These are phyloP conservation scores for Ophion obscuratus DNA, from an alignment of 2,888 invertebrate genomes.

Conservation along the genomic window DNA sequence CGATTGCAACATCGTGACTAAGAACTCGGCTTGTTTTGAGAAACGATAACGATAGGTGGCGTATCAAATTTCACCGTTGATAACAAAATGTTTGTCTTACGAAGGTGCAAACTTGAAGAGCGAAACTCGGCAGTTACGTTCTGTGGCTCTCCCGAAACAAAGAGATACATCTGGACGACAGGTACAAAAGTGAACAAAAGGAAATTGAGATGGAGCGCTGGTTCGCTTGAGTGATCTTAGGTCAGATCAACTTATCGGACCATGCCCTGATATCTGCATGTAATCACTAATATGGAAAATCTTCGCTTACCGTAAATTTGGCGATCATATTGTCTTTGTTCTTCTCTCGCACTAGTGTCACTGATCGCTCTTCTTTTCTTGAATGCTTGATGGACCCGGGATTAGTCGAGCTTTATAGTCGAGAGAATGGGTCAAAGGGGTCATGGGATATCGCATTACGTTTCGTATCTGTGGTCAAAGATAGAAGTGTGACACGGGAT, in stretches of 20 bases:
- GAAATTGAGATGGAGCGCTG: background rate
- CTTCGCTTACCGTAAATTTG: conserved; percentile 29
- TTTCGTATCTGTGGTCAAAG: conserved; percentile 31
- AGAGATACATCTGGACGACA: background rate
- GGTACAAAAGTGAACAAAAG: background rate
- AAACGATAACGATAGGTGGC: background rate
- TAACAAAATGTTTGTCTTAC: background rate
- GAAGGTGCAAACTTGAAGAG: background rate
- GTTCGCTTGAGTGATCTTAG: background rate
- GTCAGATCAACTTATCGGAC: background rate
- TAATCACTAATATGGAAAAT: background rate
- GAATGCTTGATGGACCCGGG: conserved; percentile 17
- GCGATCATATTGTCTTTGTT: conserved; percentile 11
- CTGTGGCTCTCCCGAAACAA: background rate
- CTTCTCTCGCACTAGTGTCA: background rate
- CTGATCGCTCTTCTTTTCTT: conserved; percentile 28
- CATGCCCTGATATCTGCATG: background rate
- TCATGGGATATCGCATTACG: conserved; percentile 22
- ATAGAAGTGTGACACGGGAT: conserved; percentile 36
- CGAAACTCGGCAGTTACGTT: background rate
- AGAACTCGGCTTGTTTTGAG: background rate
- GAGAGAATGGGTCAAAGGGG: conserved; percentile 26
- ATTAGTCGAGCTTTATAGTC: conserved; percentile 41
- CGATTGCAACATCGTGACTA: background rate
- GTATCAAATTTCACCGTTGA: background rate